These are phyloP conservation scores for Eufriesea mexicana DNA, from an alignment of 1,140 invertebrate species.

Conservation along the genomic window DNA sequence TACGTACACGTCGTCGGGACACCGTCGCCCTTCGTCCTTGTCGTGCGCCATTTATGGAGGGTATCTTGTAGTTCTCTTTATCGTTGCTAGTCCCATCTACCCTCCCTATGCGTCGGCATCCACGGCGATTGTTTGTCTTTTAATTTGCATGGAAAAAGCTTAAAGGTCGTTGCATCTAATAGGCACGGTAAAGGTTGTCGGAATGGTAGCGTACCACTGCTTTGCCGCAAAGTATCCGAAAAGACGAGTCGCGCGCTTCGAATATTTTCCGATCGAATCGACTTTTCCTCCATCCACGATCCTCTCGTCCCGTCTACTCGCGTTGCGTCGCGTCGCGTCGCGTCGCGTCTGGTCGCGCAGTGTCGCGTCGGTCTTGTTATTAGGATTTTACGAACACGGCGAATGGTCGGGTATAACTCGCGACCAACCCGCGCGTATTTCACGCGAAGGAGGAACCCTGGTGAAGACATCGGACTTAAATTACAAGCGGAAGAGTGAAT, in stretches of 20 bases:
- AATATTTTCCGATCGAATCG: neutral
- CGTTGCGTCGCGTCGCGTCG: neutral
- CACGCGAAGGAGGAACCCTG: neutral
- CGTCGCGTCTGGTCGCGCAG: too few species aligned
- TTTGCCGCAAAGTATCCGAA: too few species aligned
- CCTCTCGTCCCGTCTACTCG: too few species aligned
- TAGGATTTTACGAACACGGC: neutral
- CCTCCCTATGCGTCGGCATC: neutral
- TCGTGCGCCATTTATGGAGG: conserved; percentile 60
- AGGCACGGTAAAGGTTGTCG: conserved; percentile 11
- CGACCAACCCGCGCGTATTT: neutral
- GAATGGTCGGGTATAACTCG: neutral
- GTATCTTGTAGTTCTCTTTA: conserved; percentile 44
- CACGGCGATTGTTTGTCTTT: neutral
- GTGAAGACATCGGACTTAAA: conserved; percentile 30
- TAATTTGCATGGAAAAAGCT: conserved; percentile 2
- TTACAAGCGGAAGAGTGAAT: conserved; percentile 18
- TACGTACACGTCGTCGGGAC: conserved; percentile 64
- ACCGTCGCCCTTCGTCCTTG: conserved; percentile 63
- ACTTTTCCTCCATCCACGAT: too few species aligned
- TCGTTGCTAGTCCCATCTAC: neutral
- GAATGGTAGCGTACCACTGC: neutral
- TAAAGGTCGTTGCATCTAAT: conserved; percentile 8
- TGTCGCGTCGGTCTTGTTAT: neutral
- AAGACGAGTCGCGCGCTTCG: too few species aligned